Percentiles rank a stretch among this genome's conserved stretches.
Evolutionary conservation across 2,888 invertebrate genomes (phyloP).

Genomic region (Portevinia maculata): DNA sequence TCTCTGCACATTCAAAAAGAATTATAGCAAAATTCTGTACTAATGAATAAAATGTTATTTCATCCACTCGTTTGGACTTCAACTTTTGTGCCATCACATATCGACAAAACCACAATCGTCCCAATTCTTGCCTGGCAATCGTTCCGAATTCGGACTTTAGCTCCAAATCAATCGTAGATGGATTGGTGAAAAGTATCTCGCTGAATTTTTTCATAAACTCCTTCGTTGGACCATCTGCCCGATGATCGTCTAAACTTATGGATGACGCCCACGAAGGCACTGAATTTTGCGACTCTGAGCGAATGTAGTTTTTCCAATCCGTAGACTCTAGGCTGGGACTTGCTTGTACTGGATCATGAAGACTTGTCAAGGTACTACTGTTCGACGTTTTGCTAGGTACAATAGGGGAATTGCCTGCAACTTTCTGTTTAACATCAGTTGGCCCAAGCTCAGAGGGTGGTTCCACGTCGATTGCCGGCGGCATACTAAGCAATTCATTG

Average conservation of each 20-base stretch:
- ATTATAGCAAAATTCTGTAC: constrained; percentile 89
- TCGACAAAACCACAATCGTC: constrained; percentile 88
- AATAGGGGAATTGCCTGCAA: constrained; percentile 56
- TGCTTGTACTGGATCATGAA: constrained; percentile 83
- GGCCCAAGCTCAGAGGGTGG: constrained; percentile 78
- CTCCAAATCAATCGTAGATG: constrained; percentile 85
- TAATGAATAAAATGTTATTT: constrained; percentile 87
- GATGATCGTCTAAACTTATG: constrained; percentile 85
- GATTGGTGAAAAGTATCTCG: constrained; percentile 85
- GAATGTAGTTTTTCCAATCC: constrained; percentile 82
- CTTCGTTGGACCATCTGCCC: constrained; percentile 85
- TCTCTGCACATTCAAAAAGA: constrained; percentile 88
- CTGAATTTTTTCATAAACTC: constrained; percentile 88
- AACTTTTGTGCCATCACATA: constrained; percentile 87
- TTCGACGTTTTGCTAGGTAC: constrained; percentile 81
- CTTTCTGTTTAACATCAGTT: constrained; percentile 56
- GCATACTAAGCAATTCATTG: constrained; percentile 77
- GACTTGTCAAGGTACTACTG: constrained; percentile 85
- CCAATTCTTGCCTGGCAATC: constrained; percentile 86
- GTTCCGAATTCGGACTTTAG: constrained; percentile 88
- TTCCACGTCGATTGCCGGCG: constrained; percentile 81
- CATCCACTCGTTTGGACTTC: constrained; percentile 85
- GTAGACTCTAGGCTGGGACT: constrained; percentile 85
- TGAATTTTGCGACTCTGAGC: constrained; percentile 85
- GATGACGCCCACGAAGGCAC: constrained; percentile 87